Conservation (phyloP, 2,888 invertebrate species). For the Watsonalla binaria region DNA sequence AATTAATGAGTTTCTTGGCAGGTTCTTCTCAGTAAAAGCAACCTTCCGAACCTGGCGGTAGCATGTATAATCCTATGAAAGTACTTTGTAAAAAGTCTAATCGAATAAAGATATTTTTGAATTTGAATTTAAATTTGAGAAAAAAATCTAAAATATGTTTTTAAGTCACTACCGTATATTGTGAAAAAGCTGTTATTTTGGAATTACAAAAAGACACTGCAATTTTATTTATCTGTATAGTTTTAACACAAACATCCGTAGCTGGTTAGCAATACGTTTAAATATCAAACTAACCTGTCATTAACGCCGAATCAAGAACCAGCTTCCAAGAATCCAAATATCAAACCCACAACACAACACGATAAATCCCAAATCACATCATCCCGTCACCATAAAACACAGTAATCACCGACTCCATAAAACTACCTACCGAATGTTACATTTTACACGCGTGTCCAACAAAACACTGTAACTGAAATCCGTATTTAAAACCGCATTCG, state of each 20-base stretch:
- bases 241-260: neutral
- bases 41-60: no score
- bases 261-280: conserved; percentile 9
- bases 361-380: conserved; percentile 31
- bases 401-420: conserved; percentile 33
- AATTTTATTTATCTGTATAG: no score
- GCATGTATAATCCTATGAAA: no score
- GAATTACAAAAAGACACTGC: no score
- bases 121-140: no score
- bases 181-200: no score
- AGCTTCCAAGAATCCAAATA: conserved; percentile 19
- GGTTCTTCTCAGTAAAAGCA: no score
- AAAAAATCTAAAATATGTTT: no score
- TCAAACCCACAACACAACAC: conserved; percentile 26
- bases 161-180: no score
- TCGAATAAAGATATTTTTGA: no score
- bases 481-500: conserved; percentile 16
- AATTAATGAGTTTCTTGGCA: no score
- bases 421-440: conserved; percentile 19
- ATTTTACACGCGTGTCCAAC: conserved; percentile 19
- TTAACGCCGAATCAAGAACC: conserved; percentile 7
- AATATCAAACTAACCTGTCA: conserved; percentile 31
- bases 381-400: conserved; percentile 33
- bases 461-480: conserved; percentile 38
- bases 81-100: no score